Evolutionary conservation across 2,113 vertebrate genomes (phyloP).

Genomic region (Otus sunia): DNA sequence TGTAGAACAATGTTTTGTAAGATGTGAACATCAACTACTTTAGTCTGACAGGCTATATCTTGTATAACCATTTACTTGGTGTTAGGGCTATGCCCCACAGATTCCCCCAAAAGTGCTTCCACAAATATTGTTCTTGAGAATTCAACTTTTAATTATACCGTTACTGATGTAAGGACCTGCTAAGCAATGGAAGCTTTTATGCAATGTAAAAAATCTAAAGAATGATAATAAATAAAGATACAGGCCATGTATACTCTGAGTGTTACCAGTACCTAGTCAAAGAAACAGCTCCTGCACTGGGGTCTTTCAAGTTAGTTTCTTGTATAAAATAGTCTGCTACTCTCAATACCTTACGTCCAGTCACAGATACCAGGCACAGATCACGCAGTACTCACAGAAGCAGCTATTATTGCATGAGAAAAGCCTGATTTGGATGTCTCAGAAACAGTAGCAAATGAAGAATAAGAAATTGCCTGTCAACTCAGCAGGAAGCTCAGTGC

Average conservation of each 20-base stretch:
- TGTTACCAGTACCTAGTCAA: background rate
- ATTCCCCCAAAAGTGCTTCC: background rate
- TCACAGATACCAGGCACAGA: background rate
- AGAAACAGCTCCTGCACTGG: background rate
- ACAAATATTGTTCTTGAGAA: background rate
- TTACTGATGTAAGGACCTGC: background rate
- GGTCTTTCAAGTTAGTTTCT: background rate
- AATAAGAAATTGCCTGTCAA: background rate
- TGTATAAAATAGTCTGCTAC: background rate
- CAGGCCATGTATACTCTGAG: accelerated
- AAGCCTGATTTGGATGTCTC: background rate
- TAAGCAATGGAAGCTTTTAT: background rate
- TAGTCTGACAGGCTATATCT: background rate
- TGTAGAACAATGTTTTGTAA: background rate
- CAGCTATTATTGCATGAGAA: background rate
- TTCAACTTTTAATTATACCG: background rate
- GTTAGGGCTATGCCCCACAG: too few species aligned
- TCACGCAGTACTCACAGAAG: background rate
- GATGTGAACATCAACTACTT: background rate
- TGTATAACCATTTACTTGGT: accelerated
- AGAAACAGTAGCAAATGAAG: background rate
- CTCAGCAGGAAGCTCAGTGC: background rate
- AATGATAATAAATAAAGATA: background rate
- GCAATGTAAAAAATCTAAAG: background rate
- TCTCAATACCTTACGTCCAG: background rate